Evolutionary conservation across 2,888 invertebrate genomes (phyloP), one percentile per base, ranked within the genome.

Genomic region (Spodoptera littoralis): DNA sequence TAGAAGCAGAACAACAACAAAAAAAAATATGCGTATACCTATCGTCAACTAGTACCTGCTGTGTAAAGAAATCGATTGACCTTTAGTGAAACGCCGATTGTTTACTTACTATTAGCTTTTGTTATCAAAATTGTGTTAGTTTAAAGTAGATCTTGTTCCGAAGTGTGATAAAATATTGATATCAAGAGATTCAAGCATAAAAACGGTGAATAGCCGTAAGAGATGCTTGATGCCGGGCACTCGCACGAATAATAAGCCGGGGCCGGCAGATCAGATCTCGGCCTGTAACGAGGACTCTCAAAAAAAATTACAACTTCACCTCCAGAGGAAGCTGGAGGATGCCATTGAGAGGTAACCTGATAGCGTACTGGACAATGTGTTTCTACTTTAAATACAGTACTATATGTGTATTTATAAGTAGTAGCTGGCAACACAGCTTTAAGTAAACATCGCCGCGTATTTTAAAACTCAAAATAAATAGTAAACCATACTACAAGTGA

Each of bases 141-240:
- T 27, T 54, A 60, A 0, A 49, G 48, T 50, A 65, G 63, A 65
- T 42, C 47, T 65, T 70, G 60, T 53, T 42, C 66, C 79, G 74
- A 27, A 27, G 74, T 76, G 73, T 78, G 70, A 55, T 44, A 22
- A 11, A 56, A 49, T 54, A 54, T 63, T 43, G 47, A 46, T 53
- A 49, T n/a, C 49, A 47, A 45, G 42, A 59, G 63, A 46, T 64
- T 64, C n/a, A n/a, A n/a, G n/a, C n/a, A n/a, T n/a, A n/a, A n/a
- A n/a, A n/a, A n/a, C n/a, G n/a, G n/a, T n/a, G n/a, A n/a, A n/a
- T 52, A 57, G n/a, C 78, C 78, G 71, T 86, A 90, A 87, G 90
- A 89, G 87, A 93, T 92, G 92, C 92, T 92, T 91, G 77, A 93
- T 93, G 92, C 92, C 86, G 92, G 90, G 88, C 85, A 86, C 81